phyloP scores from a whole-genome alignment of 1,140 invertebrate species.

The Papilio xuthus region DNA sequence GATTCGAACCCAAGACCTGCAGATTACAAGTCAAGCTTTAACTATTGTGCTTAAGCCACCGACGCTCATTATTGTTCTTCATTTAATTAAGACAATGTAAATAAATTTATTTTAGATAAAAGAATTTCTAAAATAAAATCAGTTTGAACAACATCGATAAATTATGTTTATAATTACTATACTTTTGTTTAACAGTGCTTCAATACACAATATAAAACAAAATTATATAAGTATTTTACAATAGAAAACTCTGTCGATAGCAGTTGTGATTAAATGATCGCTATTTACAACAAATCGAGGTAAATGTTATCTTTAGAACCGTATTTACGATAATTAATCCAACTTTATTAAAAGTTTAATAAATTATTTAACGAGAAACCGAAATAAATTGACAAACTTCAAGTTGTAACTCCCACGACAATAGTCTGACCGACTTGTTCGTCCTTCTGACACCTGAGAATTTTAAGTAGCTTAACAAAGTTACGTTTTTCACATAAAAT shows the following conservation, averaged over 20 bases:
- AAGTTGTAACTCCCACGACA: conserved; percentile 4
- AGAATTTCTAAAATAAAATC: neutral
- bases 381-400: conserved; percentile 26
- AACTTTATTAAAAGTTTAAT: conserved; percentile 7
- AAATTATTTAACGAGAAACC: conserved; percentile 5
- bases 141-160: neutral
- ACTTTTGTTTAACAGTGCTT: no score
- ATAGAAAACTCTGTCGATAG: neutral
- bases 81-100: neutral
- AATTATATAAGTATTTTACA: neutral
- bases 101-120: neutral
- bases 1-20: no score
- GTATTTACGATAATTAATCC: neutral
- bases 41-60: no score
- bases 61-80: no score
- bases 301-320: neutral
- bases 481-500: conserved; percentile 1
- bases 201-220: neutral
- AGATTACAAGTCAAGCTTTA: no score
- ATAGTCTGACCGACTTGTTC: conserved; percentile 10
- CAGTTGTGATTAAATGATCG: neutral
- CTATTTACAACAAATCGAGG: neutral
- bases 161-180: neutral
- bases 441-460: conserved; percentile 20
- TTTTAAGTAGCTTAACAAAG: conserved; percentile 14